Percentiles rank a stretch among this genome's conserved stretches.
Evolutionary conservation across 2,797 vertebrate species (phyloP).

Genomic region (Corythornis leucogaster): DNA sequence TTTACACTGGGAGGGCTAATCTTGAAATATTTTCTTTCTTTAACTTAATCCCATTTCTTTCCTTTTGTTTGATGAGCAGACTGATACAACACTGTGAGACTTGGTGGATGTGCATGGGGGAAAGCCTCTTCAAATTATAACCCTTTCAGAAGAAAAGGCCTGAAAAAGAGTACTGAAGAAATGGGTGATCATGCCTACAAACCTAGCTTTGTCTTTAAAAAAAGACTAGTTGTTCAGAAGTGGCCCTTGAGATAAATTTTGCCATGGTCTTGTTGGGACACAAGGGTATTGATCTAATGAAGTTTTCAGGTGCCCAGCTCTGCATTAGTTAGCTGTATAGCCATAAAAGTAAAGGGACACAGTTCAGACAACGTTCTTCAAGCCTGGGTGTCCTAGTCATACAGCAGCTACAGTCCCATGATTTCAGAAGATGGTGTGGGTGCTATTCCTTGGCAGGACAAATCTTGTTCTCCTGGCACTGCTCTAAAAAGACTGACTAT

Average conservation of each 20-base stretch:
- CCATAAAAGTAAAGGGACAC: not conserved
- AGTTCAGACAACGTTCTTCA: not conserved
- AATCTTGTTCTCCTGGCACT: not conserved
- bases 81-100: not conserved
- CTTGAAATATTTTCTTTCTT: constrained; percentile 55
- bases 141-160: not conserved
- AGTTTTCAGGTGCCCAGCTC: not conserved
- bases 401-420: not conserved
- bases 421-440: not conserved
- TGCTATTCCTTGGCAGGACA: not conserved
- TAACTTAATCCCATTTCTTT: constrained; percentile 65
- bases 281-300: not conserved
- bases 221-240: not conserved
- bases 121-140: not conserved
- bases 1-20: constrained; percentile 68
- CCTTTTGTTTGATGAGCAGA: not conserved
- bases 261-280: not conserved
- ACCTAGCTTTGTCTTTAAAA: not conserved
- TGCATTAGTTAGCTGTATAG: not conserved
- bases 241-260: not conserved
- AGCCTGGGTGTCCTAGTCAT: not conserved
- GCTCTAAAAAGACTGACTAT: not conserved
- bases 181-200: not conserved
- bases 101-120: not conserved
- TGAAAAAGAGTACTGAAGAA: not conserved